A percentile compares a stretch with the other conserved stretches of the same genome.
These are phyloP conservation scores for Caloenas nicobarica DNA, from an alignment of 2,113 vertebrate genomes.

Conservation along the genomic window DNA sequence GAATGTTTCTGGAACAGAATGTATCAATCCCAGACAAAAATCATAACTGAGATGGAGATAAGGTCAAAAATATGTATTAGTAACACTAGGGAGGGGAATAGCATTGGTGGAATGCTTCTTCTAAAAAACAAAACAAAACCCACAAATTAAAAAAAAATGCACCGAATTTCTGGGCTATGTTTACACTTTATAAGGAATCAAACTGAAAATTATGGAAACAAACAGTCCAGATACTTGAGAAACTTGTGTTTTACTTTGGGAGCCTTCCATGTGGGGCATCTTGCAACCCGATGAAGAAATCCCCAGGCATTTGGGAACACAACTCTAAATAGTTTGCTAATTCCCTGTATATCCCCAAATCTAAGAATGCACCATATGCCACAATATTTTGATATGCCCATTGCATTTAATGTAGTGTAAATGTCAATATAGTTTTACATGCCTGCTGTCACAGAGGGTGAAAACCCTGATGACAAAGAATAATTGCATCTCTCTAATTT, in stretches of 20 bases:
- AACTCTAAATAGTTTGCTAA: neutral
- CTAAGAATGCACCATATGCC: neutral
- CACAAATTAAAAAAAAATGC: neutral
- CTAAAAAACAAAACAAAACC: neutral
- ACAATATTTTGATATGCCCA: neutral
- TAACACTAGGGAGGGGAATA: neutral
- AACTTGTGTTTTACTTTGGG: neutral
- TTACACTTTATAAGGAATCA: neutral
- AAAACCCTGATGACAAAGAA: neutral
- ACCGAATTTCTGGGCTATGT: neutral
- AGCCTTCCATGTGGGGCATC: neutral
- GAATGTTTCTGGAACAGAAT: slow-evolving; percentile 64
- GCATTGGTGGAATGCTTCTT: slow-evolving; percentile 17
- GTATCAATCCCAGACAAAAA: slow-evolving; percentile 56
- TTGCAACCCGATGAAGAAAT: neutral
- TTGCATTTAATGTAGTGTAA: neutral
- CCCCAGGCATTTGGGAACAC: neutral
- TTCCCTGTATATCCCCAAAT: neutral
- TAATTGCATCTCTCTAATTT: neutral
- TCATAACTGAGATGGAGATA: slow-evolving; percentile 51
- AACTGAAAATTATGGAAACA: slow-evolving; percentile 5
- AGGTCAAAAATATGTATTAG: slow-evolving; percentile 51
- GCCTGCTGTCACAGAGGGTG: neutral
- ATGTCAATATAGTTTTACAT: neutral
- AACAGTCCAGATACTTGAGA: neutral